A percentile compares a stretch with the other conserved stretches of the same genome.
Conservation (phyloP, 2,113 vertebrate species). For the Carlito syrichta region DNA sequence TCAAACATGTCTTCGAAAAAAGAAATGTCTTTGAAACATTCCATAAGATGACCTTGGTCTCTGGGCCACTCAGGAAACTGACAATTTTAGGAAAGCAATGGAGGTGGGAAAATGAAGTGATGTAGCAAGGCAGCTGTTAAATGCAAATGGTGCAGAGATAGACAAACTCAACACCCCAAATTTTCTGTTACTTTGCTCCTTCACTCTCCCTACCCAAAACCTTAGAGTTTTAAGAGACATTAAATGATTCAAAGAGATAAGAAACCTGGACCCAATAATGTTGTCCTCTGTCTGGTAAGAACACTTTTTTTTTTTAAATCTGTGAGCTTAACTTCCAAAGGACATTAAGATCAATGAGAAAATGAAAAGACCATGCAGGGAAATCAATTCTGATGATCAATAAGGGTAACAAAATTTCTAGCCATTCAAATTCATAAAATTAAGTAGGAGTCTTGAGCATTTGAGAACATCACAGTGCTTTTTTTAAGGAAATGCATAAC, state of each 20-base stretch:
- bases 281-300: not conserved
- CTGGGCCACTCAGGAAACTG: not conserved
- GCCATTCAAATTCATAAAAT: not conserved
- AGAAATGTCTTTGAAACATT: not conserved
- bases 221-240: not conserved
- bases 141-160: not conserved
- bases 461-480: not conserved
- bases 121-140: not conserved
- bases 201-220: not conserved
- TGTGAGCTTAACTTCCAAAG: not conserved
- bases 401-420: not conserved
- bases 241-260: not conserved
- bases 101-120: not conserved
- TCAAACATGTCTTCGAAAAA: not conserved
- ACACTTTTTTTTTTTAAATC: not conserved
- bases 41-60: not conserved
- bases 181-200: not conserved
- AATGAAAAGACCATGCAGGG: not conserved
- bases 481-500: not conserved
- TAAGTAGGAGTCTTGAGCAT: not conserved
- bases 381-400: not conserved
- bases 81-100: not conserved
- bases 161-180: not conserved
- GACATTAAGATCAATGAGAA: not conserved
- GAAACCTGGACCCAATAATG: not conserved